Evolutionary conservation across 2,888 invertebrate species (phyloP).

Genomic region (Drosophila villosipedis): DNA sequence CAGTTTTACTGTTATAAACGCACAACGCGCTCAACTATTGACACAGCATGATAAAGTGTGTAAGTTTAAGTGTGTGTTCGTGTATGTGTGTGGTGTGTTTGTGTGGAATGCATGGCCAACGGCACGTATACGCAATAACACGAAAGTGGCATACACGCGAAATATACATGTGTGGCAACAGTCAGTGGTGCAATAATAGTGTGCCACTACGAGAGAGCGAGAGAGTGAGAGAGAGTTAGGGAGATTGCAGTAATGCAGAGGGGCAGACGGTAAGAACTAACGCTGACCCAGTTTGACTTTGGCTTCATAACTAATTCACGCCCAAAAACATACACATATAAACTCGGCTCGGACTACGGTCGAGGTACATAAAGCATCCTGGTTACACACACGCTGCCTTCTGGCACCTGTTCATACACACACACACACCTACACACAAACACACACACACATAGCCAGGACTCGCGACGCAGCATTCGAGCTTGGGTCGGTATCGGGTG

Average conservation of each 20-base stretch:
- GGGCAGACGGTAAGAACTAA: slow-evolving; percentile 52
- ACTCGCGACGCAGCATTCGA: slow-evolving; percentile 41
- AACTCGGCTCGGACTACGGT: slow-evolving; percentile 32
- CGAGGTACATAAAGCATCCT: slow-evolving; percentile 73
- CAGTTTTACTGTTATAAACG: slow-evolving; percentile 65
- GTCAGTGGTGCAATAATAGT: slow-evolving; percentile 35
- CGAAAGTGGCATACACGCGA: slow-evolving; percentile 59
- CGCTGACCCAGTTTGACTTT: slow-evolving; percentile 81
- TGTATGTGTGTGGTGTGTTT: background rate
- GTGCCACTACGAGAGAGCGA: slow-evolving; percentile 13
- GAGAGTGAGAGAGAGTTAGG: background rate
- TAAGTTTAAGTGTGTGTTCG: background rate
- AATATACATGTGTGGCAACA: slow-evolving; percentile 64
- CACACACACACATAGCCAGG: slow-evolving; percentile 36
- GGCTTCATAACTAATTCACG: slow-evolving; percentile 82
- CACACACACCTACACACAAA: slow-evolving; percentile 31
- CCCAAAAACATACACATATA: slow-evolving; percentile 42
- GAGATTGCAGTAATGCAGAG: slow-evolving; percentile 17
- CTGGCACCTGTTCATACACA: slow-evolving; percentile 45
- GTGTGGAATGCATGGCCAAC: slow-evolving; percentile 35
- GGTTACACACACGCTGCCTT: slow-evolving; percentile 62
- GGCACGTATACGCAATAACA: slow-evolving; percentile 76
- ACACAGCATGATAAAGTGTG: slow-evolving; percentile 44
- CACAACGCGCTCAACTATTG: slow-evolving; percentile 53
- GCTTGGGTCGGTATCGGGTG: slow-evolving; percentile 45